Conservation (phyloP, 2,888 invertebrate genomes). For the Acronicta psi region DNA sequence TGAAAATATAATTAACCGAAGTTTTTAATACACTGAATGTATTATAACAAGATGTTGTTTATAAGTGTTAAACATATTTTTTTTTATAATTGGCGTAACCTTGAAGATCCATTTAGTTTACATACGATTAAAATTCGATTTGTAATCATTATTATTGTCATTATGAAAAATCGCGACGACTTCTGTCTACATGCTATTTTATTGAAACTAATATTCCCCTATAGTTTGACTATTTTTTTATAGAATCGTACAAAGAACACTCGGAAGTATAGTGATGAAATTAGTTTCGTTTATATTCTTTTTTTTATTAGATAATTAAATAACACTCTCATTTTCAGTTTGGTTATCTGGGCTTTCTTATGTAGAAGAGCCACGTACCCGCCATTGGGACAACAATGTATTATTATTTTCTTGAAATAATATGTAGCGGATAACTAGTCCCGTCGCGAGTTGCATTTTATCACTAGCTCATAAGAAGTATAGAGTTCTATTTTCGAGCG, state of each 20-base stretch:
- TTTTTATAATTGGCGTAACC: constrained; percentile 56
- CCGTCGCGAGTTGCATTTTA: constrained; percentile 85
- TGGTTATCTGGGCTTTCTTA: too few species aligned
- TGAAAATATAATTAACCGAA: constrained; percentile 11
- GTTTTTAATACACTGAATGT: constrained; percentile 56
- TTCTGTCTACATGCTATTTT: constrained; percentile 81
- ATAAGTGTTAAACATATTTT: constrained; percentile 61
- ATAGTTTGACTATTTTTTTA: constrained; percentile 1
- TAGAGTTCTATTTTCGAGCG: constrained; percentile 75
- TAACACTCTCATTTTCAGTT: too few species aligned
- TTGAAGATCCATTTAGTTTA: constrained; percentile 58
- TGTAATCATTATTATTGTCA: constrained; percentile 62
- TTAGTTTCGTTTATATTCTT: too few species aligned
- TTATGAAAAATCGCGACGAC: constrained; percentile 76
- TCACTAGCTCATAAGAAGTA: constrained; percentile 76
- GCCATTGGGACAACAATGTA: not conserved
- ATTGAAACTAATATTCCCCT: constrained; percentile 60
- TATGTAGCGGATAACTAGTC: constrained; percentile 82
- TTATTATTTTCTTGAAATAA: constrained; percentile 70
- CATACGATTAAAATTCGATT: constrained; percentile 59
- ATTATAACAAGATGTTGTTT: constrained; percentile 52
- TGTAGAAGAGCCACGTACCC: too few species aligned
- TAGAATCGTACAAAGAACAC: constrained; percentile 21
- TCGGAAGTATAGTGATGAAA: constrained; percentile 16
- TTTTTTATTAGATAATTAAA: too few species aligned